Evolutionary conservation across 2,888 invertebrate species (phyloP).

Genomic region (Anoncus sp.): DNA sequence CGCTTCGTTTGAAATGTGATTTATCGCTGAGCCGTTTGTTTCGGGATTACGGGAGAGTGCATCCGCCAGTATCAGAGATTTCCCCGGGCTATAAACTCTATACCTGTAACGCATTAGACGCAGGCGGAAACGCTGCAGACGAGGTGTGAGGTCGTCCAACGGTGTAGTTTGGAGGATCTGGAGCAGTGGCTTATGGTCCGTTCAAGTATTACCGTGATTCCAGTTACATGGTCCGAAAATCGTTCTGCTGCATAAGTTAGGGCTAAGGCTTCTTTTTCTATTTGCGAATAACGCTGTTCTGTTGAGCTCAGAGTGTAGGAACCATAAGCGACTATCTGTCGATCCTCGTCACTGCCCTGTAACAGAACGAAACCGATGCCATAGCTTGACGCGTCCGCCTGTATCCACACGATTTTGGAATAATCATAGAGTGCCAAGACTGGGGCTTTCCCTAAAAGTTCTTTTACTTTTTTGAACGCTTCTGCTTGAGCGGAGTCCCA

Average conservation of each 20-base stretch:
- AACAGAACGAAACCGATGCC: constrained; percentile 6
- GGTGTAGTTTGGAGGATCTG: too few species aligned
- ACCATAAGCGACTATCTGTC: constrained; percentile 76
- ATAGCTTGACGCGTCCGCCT: constrained; percentile 6
- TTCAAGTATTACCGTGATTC: constrained; percentile 71
- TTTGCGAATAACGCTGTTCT: constrained; percentile 70
- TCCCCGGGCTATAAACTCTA: constrained; percentile 70
- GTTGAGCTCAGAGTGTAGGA: constrained; percentile 73
- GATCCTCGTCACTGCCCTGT: neutral
- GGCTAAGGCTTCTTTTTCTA: too few species aligned
- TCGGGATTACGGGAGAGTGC: constrained; percentile 68
- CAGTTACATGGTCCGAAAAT: constrained; percentile 75
- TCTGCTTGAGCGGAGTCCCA: neutral
- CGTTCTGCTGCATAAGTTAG: constrained; percentile 75
- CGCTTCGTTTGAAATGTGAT: constrained; percentile 26
- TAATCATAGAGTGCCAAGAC: constrained; percentile 7
- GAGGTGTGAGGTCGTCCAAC: too few species aligned
- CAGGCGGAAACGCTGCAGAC: constrained; percentile 75
- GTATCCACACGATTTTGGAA: neutral
- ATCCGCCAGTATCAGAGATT: constrained; percentile 71
- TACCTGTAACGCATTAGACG: constrained; percentile 70
- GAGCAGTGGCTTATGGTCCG: too few species aligned
- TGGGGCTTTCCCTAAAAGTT: neutral
- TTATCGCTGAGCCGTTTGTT: constrained; percentile 14
- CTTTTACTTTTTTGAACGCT: constrained; percentile 1